Conservation (phyloP, 2,888 invertebrate genomes). For the Drosophila rubida region DNA sequence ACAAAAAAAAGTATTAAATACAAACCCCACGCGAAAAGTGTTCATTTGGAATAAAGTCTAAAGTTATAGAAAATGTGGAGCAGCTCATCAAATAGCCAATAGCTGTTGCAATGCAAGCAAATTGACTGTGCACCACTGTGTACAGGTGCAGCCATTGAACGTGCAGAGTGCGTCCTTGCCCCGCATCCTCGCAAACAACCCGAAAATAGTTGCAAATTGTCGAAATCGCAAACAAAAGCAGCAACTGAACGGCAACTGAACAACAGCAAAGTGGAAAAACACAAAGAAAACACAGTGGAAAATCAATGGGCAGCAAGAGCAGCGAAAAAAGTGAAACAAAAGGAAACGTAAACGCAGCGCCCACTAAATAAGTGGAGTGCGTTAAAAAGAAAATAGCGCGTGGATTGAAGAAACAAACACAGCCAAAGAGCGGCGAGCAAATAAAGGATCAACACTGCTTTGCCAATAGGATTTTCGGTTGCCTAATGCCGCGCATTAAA, state of each 20-base stretch:
- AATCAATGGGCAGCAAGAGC: conserved; percentile 49
- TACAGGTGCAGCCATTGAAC: conserved; percentile 8
- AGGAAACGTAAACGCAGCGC: conserved; percentile 27
- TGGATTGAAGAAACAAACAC: conserved; percentile 16
- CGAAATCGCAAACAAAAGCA: conserved; percentile 50
- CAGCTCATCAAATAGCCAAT: too few species aligned
- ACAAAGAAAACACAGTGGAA: conserved; percentile 25
- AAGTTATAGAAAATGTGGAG: too few species aligned
- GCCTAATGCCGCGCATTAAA: conserved; percentile 7
- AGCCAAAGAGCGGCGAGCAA: conserved; percentile 31
- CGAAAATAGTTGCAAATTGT: conserved; percentile 68
- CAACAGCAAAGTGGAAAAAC: conserved; percentile 8
- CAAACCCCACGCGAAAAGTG: too few species aligned
- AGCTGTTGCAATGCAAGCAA: not conserved
- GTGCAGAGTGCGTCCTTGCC: not conserved
- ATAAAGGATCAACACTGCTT: conserved; percentile 40
- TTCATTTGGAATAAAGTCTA: too few species aligned
- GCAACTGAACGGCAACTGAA: conserved; percentile 15
- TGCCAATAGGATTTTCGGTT: conserved; percentile 1
- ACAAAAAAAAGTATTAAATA: too few species aligned
- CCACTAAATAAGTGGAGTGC: conserved; percentile 46
- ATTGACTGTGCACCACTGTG: conserved; percentile 33
- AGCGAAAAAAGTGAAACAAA: conserved; percentile 1
- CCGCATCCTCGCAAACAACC: not conserved
- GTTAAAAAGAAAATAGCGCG: conserved; percentile 17